Conservation (phyloP, 2,888 invertebrate species). For the Therioaphis trifolii region DNA sequence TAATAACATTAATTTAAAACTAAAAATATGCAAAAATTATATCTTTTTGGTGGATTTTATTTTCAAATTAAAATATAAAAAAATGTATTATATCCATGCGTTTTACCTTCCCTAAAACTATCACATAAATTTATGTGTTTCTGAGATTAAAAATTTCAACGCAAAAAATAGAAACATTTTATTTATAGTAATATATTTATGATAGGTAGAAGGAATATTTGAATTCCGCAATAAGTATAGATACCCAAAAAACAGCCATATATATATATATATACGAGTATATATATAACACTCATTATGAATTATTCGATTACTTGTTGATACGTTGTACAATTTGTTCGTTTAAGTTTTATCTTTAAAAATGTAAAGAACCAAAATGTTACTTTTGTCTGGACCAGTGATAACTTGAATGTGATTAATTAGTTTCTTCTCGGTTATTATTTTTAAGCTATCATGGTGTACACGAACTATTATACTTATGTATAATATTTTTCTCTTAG, state of each 20-base stretch:
- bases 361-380: background rate
- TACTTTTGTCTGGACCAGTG: too few species aligned
- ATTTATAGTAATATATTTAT: conserved; percentile 41
- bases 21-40: conserved; percentile 1
- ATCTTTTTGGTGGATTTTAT: conserved; percentile 15
- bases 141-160: conserved; percentile 19
- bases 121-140: conserved; percentile 47
- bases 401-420: too few species aligned
- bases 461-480: too few species aligned
- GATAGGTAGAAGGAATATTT: conserved; percentile 7
- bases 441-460: too few species aligned
- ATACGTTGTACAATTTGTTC: background rate
- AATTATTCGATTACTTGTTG: background rate
- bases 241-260: background rate
- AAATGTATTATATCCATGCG: background rate
- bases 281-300: conserved; percentile 12
- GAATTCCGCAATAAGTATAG: conserved; percentile 34
- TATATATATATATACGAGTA: too few species aligned
- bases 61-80: background rate
- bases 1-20: background rate
- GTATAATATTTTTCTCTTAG: too few species aligned
- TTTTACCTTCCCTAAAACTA: background rate
- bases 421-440: too few species aligned
- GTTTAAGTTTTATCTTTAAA: background rate
- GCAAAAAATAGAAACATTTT: conserved; percentile 14